These are phyloP conservation scores for Centruroides sculpturatus DNA, from an alignment of 1,140 invertebrate genomes.

Conservation along the genomic window DNA sequence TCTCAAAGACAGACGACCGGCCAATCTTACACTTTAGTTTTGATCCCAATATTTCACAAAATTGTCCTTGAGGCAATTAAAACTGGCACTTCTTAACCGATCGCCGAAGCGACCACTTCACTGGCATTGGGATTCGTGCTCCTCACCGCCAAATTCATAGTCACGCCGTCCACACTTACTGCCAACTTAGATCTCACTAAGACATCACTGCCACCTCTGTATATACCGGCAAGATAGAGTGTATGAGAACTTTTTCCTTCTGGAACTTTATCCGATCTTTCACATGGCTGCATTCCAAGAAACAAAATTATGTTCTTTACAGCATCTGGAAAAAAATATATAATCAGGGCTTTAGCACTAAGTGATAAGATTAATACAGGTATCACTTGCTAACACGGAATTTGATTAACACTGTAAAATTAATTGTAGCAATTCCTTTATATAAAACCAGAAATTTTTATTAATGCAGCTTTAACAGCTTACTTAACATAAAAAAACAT, in stretches of 20 bases:
- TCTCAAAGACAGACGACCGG: too few species aligned
- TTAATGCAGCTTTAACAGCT: too few species aligned
- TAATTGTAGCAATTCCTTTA: too few species aligned
- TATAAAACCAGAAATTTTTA: too few species aligned
- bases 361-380: too few species aligned
- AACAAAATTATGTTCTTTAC: conserved; percentile 74
- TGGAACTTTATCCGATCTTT: conserved; percentile 68
- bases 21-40: too few species aligned
- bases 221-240: conserved; percentile 63
- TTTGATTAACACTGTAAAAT: too few species aligned
- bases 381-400: too few species aligned
- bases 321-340: conserved; percentile 42
- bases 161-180: conserved; percentile 46
- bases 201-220: conserved; percentile 76
- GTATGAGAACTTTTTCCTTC: conserved; percentile 71
- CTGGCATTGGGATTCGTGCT: conserved; percentile 44
- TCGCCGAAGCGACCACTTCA: conserved; percentile 69
- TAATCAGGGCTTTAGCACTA: background rate
- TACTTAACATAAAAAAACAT: too few species aligned
- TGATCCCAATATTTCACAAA: too few species aligned
- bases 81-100: conserved; percentile 43
- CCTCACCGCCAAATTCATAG: conserved; percentile 52
- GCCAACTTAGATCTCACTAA: conserved; percentile 71
- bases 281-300: conserved; percentile 72
- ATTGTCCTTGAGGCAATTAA: too few species aligned